Percentiles rank a stretch among this genome's conserved stretches.
Conservation (phyloP, 2,113 vertebrate species). For the Rhinopomastus cyanomelas region DNA sequence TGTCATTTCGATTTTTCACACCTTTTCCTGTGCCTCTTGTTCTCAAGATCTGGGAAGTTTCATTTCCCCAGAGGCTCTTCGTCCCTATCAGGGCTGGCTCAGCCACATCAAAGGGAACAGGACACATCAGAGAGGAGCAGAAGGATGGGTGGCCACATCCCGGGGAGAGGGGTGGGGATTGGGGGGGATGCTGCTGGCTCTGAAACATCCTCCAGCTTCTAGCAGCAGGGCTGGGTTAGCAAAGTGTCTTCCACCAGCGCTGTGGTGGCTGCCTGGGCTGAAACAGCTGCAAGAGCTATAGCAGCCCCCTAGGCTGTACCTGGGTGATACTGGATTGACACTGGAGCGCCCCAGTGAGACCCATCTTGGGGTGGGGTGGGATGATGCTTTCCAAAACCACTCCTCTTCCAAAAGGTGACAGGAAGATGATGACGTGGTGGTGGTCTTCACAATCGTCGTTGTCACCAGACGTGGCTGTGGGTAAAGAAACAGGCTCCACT, state of each 20-base stretch:
- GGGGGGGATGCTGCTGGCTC: background rate
- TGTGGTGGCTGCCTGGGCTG: too few relatives aligned
- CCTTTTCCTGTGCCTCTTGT: background rate
- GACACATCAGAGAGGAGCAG: background rate
- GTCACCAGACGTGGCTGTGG: too few relatives aligned
- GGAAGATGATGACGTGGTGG: too few relatives aligned
- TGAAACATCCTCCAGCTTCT: background rate
- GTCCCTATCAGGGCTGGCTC: slow-evolving; percentile 46
- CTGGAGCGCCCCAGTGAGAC: background rate
- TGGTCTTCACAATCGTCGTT: too few relatives aligned
- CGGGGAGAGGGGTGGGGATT: too few relatives aligned
- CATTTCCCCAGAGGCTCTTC: slow-evolving; percentile 53
- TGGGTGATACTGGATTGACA: background rate
- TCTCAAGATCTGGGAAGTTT: slow-evolving; percentile 21
- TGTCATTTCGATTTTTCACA: slow-evolving; percentile 54
- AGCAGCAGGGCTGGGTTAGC: background rate
- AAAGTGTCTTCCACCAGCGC: fast-evolving
- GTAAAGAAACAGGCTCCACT: too few relatives aligned
- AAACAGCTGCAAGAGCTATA: background rate
- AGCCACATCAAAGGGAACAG: slow-evolving; percentile 48
- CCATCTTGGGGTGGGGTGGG: background rate
- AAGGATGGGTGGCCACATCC: background rate
- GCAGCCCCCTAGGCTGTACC: background rate
- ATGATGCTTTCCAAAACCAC: too few relatives aligned
- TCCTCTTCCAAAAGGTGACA: too few relatives aligned